Base-by-base conservation (phyloP, 2,888 invertebrate genomes). In the Eumacrocentrus americanus region DNA sequence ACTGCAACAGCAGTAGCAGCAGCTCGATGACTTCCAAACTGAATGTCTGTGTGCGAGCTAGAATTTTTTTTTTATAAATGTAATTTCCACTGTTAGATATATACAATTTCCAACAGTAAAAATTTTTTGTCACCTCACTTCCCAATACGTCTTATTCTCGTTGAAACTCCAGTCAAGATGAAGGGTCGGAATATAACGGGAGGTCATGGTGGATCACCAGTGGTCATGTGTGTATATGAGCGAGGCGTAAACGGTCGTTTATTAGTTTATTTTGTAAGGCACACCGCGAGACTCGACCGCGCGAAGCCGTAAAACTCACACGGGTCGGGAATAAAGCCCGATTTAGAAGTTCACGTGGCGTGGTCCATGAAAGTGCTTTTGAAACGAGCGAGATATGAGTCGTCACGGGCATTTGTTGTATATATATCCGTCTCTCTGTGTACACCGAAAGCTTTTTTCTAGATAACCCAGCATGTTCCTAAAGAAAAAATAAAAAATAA, bases 261-360 rank as follows among this genome's bases (percentile, higher is more conserved):
- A 73, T 75, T 72, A 67, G 75, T 74, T 75, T 75, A 75, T 75
- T 74, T 73, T 70, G 54, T 62, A 69, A 67, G 65, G 64, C 65
- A 61, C 61, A 63, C 67, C 61, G 58, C 61, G 52, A 25, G 7
- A 63, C 58, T 53, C 59, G 57, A 60, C 60, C 61, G 63, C 25
- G 23, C 14, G 57, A 57, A 63, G 47, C 48, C 42, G 53, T 61
- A 61, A 57, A 59, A 61, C 60, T 55, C 50, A n/a, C 38, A 38
- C 16, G 38, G 14, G 47, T 37, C 25, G 35, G 18, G 18, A 18
- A 62, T 58, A 52, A 58, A 61, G 55, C 53, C 52, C 22, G 52
- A 54, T 58, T 60, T 50, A 23, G 51, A 44, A 62, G 35, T 16
- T 50, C 29, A 34, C 16, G 18, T 14, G 14, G 3, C 22, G 7